These are phyloP conservation scores for Lomographa bimaculata DNA, from an alignment of 2,888 invertebrate genomes.

Conservation along the genomic window DNA sequence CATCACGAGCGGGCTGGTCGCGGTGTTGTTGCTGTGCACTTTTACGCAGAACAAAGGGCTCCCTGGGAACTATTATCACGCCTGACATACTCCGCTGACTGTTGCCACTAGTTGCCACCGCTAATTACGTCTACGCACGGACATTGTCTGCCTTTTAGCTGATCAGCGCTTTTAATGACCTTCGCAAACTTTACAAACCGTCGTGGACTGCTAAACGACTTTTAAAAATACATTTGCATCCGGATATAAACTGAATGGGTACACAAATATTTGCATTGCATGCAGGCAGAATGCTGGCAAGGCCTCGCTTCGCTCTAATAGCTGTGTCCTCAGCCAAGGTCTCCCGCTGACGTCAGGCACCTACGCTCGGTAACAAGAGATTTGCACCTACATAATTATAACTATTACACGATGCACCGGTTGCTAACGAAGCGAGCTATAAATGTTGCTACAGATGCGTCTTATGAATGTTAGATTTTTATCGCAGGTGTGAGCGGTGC, in stretches of 20 bases:
- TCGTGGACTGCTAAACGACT: conserved; percentile 7
- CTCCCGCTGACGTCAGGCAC: conserved; percentile 69
- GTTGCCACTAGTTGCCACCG: conserved; percentile 21
- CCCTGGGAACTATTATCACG: conserved; percentile 48
- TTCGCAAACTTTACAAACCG: conserved; percentile 1
- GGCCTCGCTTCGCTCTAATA: conserved; percentile 74
- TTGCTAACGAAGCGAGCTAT: conserved; percentile 37
- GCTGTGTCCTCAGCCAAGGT: conserved; percentile 75
- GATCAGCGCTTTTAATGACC: conserved; percentile 1
- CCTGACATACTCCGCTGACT: conserved; percentile 32
- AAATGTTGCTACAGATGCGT: conserved; percentile 20
- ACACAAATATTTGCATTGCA: conserved; percentile 51
- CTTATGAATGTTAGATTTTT: conserved; percentile 23
- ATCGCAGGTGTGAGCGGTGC: conserved; percentile 20
- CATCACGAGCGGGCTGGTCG: conserved; percentile 38
- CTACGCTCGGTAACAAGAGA: conserved; percentile 68
- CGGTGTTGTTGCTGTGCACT: conserved; percentile 45
- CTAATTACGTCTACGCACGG: conserved; percentile 26
- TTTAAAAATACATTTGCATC: conserved; percentile 19
- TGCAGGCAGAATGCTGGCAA: conserved; percentile 68
- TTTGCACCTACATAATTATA: conserved; percentile 46
- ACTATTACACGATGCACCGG: conserved; percentile 34
- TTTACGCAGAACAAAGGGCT: conserved; percentile 51
- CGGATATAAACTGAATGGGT: conserved; percentile 28
- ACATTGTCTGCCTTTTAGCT: conserved; percentile 16